Conservation (phyloP, 2,888 invertebrate species). For the Glaucopsyche alexis region DNA sequence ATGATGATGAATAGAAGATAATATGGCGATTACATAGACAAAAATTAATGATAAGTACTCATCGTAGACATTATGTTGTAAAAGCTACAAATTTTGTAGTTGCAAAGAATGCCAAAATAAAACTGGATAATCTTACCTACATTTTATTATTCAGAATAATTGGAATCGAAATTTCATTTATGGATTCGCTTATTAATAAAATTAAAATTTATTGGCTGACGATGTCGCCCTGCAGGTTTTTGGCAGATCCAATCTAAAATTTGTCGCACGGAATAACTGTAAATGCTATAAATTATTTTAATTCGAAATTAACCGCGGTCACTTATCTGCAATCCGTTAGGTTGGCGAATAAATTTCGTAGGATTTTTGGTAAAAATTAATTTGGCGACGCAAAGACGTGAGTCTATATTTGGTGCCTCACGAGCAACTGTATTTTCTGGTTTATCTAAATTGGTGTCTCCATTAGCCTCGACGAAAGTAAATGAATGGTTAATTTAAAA, state of each 20-base stretch:
- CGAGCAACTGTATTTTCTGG: background rate
- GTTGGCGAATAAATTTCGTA: conserved; percentile 9
- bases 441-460: background rate
- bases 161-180: background rate
- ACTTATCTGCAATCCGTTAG: conserved; percentile 15
- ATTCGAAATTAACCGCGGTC: conserved; percentile 14
- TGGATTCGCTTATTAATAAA: conserved; percentile 1
- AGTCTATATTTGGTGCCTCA: background rate
- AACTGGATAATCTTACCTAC: background rate
- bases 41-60: background rate
- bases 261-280: background rate
- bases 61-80: background rate
- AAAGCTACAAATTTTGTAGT: background rate
- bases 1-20: too few species aligned
- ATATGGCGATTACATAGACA: too few species aligned
- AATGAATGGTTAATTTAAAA: background rate
- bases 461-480: background rate
- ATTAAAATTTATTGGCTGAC: background rate
- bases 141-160: background rate
- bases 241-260: conserved; percentile 2
- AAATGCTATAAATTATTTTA: conserved; percentile 17
- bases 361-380: background rate
- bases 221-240: conserved; percentile 8
- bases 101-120: background rate
- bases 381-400: conserved; percentile 1